phyloP scores from a whole-genome alignment of 2,888 invertebrate species.

The Aleiodes alternator region DNA sequence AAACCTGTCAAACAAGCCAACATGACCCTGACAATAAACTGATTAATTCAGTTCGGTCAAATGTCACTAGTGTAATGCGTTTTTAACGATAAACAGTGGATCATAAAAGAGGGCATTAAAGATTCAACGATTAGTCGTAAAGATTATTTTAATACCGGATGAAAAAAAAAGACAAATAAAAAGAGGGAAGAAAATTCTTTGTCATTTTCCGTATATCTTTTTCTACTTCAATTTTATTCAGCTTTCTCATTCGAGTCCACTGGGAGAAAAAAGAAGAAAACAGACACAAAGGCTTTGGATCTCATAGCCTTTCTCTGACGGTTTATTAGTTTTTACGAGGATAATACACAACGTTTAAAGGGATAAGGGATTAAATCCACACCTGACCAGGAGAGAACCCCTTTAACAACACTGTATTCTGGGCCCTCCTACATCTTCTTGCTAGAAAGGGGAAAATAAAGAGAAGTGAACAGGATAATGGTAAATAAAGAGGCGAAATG shows the following conservation, averaged over 20 bases:
- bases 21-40: too few relatives aligned
- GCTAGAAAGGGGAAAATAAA: conserved; percentile 15
- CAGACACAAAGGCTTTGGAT: conserved; percentile 17
- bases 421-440: conserved; percentile 65
- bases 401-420: conserved; percentile 40
- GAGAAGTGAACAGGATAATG: conserved; percentile 37
- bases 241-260: neutral
- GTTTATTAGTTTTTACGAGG: conserved; percentile 75
- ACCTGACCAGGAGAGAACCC: conserved; percentile 59
- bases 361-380: conserved; percentile 74
- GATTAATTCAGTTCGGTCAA: conserved; percentile 8
- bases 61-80: conserved; percentile 16
- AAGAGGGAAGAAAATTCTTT: neutral
- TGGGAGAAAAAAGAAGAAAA: neutral
- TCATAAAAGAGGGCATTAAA: conserved; percentile 19
- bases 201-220: neutral
- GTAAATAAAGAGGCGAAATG: conserved; percentile 52
- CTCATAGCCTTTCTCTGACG: conserved; percentile 49
- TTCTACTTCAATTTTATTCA: conserved; percentile 6
- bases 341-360: conserved; percentile 75
- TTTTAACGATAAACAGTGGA: conserved; percentile 2
- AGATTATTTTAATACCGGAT: conserved; percentile 16
- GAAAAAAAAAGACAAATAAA: neutral
- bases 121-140: conserved; percentile 20
- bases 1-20: too few relatives aligned